Evolutionary conservation across 2,797 vertebrate species (phyloP).

Genomic region (Hephaestus fuliginosus): DNA sequence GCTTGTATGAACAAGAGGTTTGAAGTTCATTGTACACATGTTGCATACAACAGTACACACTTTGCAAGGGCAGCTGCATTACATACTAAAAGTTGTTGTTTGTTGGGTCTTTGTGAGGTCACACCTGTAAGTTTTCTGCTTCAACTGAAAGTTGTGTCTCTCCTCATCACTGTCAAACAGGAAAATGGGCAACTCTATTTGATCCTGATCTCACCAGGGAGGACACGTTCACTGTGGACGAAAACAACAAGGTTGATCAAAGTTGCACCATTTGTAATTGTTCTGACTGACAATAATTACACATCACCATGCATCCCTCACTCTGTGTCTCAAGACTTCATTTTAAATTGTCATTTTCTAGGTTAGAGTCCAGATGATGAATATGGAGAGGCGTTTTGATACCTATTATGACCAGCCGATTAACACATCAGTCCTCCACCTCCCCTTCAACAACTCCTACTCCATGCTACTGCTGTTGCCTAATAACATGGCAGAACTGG

Average conservation of each 20-base stretch:
- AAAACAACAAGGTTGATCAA: constrained; percentile 64
- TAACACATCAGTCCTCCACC: constrained; percentile 76
- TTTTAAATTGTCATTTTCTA: constrained; percentile 32
- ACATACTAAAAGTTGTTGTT: too few relatives aligned
- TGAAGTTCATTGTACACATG: too few relatives aligned
- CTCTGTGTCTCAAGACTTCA: not conserved
- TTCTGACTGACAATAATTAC: not conserved
- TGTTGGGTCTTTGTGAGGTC: not conserved
- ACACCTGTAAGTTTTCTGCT: not conserved
- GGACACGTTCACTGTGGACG: constrained; percentile 72
- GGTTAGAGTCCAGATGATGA: constrained; percentile 87
- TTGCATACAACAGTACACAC: too few relatives aligned
- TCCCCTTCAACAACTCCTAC: constrained; percentile 81
- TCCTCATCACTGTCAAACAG: constrained; percentile 60
- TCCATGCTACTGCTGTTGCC: constrained; percentile 85
- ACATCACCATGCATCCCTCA: not conserved
- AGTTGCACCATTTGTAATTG: not conserved
- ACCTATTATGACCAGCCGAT: constrained; percentile 71
- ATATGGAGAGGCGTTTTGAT: not conserved
- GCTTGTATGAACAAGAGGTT: too few relatives aligned
- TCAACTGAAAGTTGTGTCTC: not conserved
- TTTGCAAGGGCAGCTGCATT: too few relatives aligned
- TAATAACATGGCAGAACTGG: constrained; percentile 71
- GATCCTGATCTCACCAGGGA: constrained; percentile 43
- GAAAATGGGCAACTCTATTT: constrained; percentile 82